These are phyloP conservation scores for Tiliacea aurago DNA, from an alignment of 2,888 invertebrate genomes.

Conservation along the genomic window DNA sequence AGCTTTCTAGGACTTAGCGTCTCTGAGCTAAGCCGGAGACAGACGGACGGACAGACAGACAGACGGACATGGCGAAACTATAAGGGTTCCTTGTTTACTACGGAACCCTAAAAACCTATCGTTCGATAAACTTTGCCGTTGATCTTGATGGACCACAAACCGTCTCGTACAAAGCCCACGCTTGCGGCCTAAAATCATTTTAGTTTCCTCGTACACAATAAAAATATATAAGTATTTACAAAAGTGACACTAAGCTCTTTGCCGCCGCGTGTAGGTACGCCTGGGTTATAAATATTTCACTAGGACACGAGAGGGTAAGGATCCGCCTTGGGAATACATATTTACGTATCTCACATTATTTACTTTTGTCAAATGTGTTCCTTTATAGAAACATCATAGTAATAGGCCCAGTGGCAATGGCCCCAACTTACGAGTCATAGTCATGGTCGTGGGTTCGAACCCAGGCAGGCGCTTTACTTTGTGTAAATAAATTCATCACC, in stretches of 20 bases:
- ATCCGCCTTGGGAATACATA: constrained; percentile 20
- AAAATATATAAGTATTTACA: constrained; percentile 5
- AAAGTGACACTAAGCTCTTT: constrained; percentile 13
- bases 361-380: constrained; percentile 26
- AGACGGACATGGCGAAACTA: too few species aligned
- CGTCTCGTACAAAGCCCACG: not conserved
- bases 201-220: not conserved
- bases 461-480: too few species aligned
- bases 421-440: too few species aligned
- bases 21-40: too few species aligned
- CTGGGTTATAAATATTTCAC: constrained; percentile 40
- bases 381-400: constrained; percentile 2
- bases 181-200: not conserved
- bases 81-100: too few species aligned
- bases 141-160: not conserved
- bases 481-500: too few species aligned
- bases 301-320: constrained; percentile 6
- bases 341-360: constrained; percentile 32
- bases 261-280: not conserved
- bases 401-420: too few species aligned
- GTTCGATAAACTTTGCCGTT: constrained; percentile 4
- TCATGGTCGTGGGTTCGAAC: too few species aligned
- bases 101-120: too few species aligned
- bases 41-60: too few species aligned
- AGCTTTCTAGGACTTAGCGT: too few species aligned